Base-by-base conservation (phyloP, 2,797 vertebrate genomes). In the Enoplosus armatus region DNA sequence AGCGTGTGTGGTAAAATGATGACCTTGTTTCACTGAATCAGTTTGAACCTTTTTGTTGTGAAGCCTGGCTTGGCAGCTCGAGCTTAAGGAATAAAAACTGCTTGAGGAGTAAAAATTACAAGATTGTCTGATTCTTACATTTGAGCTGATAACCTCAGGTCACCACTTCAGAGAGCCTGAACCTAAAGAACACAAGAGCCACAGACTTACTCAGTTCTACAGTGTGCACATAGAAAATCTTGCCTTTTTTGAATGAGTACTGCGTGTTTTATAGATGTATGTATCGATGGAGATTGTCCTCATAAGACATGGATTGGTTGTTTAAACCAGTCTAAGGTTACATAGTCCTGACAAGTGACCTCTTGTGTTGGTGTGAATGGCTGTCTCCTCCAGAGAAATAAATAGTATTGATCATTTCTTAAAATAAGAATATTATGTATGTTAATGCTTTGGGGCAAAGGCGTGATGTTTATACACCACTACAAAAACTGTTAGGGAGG, bases 101-200 rank as follows among this genome's bases (percentile, higher is more conserved):
- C 84, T 27, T 22, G 50, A 7, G 51, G 55, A 85, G 61, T 39
- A 51, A 73, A 68, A 86, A 47, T 75, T 2, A 75, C 66, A 75
- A 83, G 78, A 53, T 55, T 80, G 35, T 82, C 51, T 63, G 74
- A 83, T 80, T 53, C 24, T 77, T 74, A 51, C 33, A 62, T 71
- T 59, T 75, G 15, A 78, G 67, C 58, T 0, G 33, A 48, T 0
- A 50, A 74, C 77, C 69, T 63, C 50, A 31, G 74, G 68, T 79
- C 63, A 47, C 16, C 33, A 35, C 67, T 68, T 67, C 20, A 35
- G 12, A 75, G 33, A 76, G 31, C 27, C 31, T 11, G 48, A n/a
- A 60, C 22, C 26, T 11, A 35, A 69, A 50, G 11, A 72, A 29
- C 2, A 54, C 29, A 64, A 35, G 22, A 54, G 26, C 47, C 66